A percentile compares a stretch with the other conserved stretches of the same genome.
Evolutionary conservation across 2,797 vertebrate species (phyloP).

Genomic region (Xiphophorus birchmanni): DNA sequence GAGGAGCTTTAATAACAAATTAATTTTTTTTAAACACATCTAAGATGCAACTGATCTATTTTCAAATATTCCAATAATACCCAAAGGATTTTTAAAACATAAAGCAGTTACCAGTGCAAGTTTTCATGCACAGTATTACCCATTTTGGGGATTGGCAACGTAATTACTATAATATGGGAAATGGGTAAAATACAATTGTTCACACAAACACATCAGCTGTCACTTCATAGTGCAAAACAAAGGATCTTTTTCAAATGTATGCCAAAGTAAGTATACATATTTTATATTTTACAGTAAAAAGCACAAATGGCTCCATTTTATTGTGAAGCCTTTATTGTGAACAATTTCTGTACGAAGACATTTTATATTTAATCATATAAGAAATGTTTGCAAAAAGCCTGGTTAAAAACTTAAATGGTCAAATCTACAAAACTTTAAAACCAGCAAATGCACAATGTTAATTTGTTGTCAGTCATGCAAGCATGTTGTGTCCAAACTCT

Average conservation of each 20-base stretch:
- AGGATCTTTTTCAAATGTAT: background rate
- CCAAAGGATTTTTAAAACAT: background rate
- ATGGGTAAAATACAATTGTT: too few species aligned
- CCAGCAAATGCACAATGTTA: background rate
- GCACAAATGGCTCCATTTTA: background rate
- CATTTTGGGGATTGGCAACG: too few species aligned
- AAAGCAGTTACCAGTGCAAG: background rate
- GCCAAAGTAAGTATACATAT: background rate
- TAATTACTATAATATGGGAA: too few species aligned
- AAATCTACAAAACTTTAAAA: background rate
- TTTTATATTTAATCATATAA: background rate
- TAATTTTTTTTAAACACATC: background rate
- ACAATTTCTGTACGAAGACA: background rate
- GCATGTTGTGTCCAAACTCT: background rate
- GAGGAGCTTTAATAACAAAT: background rate
- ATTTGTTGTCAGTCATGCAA: background rate
- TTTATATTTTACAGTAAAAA: background rate
- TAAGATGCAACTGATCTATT: background rate
- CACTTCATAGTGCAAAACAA: background rate
- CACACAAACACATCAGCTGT: background rate
- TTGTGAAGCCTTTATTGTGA: background rate
- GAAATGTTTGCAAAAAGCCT: background rate
- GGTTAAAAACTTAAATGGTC: background rate
- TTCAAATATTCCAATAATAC: background rate
- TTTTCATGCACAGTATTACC: background rate